Base-by-base conservation (phyloP, 2,113 vertebrate genomes). In the Columba janthina region DNA sequence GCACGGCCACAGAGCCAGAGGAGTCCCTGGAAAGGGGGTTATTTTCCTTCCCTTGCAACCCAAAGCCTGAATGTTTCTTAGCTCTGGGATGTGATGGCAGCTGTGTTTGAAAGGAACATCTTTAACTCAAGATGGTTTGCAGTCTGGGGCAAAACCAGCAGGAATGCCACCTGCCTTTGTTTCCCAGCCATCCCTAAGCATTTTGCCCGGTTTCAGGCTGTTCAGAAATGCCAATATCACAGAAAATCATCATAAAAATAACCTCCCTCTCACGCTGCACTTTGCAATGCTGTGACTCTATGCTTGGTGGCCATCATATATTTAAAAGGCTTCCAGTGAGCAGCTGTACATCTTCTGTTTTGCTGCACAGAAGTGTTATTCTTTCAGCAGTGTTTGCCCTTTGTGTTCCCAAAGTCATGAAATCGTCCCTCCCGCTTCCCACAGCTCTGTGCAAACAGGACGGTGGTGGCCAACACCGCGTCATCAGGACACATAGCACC, bases 391-490 rank as follows among this genome's bases (percentile, higher is more conserved):
- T 4, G 42, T 81, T 92, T 85, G 64, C 28, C 40, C 72, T 93
- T 82, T 93, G 84, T 82, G 6, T 85, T 62, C 53, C 74, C 77
- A 81, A 82, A 82, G 77, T 54, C 62, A 14, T 8, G 25, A 79
- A 93, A 92, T 91, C 84, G 61, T 73, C 36, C 73, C 58, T 92
- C 62, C 73, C 2, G 15, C 73, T 95, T 89, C 96, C 76, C 90
- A 92, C 66, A 65, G 3, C 73, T 42, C 76, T 58, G 53, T 42
- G 79, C 65, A 79, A 86, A 80, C 76, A 86, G 62, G 70, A 24
- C 6, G 1, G 34, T 6, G 7, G 50, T 26, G 3, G 8, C 67
- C 48, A 86, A 72, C 53, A 34, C 12, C 5, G 0, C 3, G 0
- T 48, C 5, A 0, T 19, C 18, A 13, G 64, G 65, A 61, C 70